Evolutionary conservation across 1,140 invertebrate species (phyloP).

Genomic region (Schlechtendalia chinensis): DNA sequence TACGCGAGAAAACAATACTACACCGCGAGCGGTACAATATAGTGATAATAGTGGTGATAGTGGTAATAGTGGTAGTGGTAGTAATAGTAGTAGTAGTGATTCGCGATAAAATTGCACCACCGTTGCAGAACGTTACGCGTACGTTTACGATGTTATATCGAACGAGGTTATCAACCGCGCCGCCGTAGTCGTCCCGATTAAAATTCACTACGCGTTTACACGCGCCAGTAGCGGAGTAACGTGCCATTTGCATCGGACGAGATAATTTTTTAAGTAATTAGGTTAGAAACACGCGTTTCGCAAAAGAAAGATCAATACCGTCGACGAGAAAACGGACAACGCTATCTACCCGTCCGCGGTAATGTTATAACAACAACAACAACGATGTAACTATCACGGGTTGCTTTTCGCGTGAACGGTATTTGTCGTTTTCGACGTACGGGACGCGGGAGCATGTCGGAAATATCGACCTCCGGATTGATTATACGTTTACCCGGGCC

Average conservation of each 20-base stretch:
- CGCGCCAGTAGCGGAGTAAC: conserved; percentile 5
- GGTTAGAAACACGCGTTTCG: conserved; percentile 5
- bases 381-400: no score
- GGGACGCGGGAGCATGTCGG: no score
- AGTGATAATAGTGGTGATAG: no score
- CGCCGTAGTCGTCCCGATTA: conserved; percentile 3
- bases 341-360: neutral
- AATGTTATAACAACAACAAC: no score
- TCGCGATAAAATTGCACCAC: neutral
- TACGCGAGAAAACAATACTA: no score
- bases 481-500: no score
- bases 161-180: conserved; percentile 34
- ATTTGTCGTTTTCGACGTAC: no score
- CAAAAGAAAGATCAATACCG: conserved; percentile 18
- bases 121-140: neutral
- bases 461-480: no score
- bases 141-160: neutral
- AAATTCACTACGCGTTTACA: conserved; percentile 14
- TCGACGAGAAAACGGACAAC: conserved; percentile 1
- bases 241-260: conserved; percentile 1
- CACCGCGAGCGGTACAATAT: no score
- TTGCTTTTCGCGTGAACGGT: no score
- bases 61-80: no score
- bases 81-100: no score
- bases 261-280: conserved; percentile 32